Evolutionary conservation across 1,140 invertebrate species (phyloP).

Genomic region (Caerostris darwini): DNA sequence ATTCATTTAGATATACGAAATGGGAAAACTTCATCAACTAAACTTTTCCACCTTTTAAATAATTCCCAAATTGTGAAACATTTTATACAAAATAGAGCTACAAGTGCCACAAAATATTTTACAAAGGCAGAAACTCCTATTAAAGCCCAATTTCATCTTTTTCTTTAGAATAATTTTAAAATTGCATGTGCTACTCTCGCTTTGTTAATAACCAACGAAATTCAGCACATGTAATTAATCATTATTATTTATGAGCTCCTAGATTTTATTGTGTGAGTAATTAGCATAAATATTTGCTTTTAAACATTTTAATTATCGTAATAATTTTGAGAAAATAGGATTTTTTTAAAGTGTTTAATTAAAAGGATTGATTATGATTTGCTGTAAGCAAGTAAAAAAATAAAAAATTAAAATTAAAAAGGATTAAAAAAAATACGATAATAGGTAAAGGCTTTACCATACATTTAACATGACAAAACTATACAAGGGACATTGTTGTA

Average conservation of each 20-base stretch:
- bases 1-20: no score
- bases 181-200: background rate
- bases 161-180: background rate
- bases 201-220: background rate
- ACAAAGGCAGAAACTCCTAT: background rate
- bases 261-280: background rate
- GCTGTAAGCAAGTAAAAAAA: no score
- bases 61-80: background rate
- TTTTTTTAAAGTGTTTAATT: background rate
- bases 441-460: no score
- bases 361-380: no score
- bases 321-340: background rate
- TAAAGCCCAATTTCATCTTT: background rate
- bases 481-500: no score
- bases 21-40: no score
- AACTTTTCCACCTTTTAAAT: no score
- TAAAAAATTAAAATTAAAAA: no score
- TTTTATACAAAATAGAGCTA: background rate
- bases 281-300: background rate
- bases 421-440: no score
- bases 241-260: conserved; percentile 6
- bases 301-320: background rate
- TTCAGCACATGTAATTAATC: background rate
- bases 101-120: background rate
- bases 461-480: no score